Percentiles rank a stretch among this genome's conserved stretches.
phyloP scores from a whole-genome alignment of 2,888 invertebrate genomes.

The Caenorhabditis virilis region DNA sequence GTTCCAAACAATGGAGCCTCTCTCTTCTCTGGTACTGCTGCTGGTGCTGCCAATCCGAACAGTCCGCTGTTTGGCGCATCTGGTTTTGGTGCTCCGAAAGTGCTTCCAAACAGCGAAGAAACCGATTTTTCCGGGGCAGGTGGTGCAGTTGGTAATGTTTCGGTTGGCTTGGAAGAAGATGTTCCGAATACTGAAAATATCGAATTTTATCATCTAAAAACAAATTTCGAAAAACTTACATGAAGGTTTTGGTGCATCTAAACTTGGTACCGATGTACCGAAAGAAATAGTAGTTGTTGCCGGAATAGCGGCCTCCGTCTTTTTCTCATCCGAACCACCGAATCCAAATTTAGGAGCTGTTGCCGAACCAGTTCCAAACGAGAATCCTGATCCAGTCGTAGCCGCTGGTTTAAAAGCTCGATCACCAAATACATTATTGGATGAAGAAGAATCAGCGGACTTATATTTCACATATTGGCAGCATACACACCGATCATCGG shows the following conservation, averaged over 20 bases:
- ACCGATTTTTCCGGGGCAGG: background rate
- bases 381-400: background rate
- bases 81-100: no score
- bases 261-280: background rate
- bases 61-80: no score
- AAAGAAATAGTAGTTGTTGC: background rate
- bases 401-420: slow-evolving; percentile 26
- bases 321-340: background rate
- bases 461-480: slow-evolving; percentile 20
- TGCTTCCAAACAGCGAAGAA: background rate
- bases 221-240: slow-evolving; percentile 3
- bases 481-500: slow-evolving; percentile 27
- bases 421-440: slow-evolving; percentile 35
- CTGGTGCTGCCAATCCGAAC: no score
- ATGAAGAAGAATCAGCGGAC: slow-evolving; percentile 5
- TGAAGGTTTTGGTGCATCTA: background rate
- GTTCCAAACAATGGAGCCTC: no score
- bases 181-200: slow-evolving; percentile 3
- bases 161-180: background rate
- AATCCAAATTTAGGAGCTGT: slow-evolving; percentile 9
- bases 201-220: no score
- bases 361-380: slow-evolving; percentile 13
- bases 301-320: background rate
- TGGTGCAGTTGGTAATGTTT: background rate
- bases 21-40: no score